phyloP scores from a whole-genome alignment of 2,113 vertebrate genomes.

The Plotosus lineatus region DNA sequence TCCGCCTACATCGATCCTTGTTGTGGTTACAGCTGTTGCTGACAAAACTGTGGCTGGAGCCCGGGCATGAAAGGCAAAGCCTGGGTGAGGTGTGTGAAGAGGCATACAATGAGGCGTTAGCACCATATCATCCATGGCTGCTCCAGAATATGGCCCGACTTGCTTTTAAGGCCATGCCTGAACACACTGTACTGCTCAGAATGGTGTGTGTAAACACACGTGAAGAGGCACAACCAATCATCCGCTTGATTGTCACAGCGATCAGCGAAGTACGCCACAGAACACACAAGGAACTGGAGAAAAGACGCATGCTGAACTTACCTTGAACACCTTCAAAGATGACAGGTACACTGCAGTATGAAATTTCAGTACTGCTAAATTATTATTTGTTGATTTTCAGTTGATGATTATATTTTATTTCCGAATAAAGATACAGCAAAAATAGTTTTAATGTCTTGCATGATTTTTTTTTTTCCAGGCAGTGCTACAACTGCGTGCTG shows the following conservation, averaged over 20 bases:
- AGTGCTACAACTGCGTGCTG: background rate
- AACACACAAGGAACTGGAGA: slow-evolving; percentile 63
- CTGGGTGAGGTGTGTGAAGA: slow-evolving; percentile 66
- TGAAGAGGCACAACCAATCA: slow-evolving; percentile 59
- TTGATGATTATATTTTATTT: background rate
- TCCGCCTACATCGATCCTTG: slow-evolving; percentile 72
- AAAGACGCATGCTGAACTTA: slow-evolving; percentile 62
- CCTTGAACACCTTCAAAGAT: slow-evolving; percentile 58
- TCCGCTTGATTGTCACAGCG: slow-evolving; percentile 61
- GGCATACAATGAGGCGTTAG: slow-evolving; percentile 76
- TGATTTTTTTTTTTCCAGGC: background rate
- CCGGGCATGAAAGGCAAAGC: slow-evolving; percentile 40
- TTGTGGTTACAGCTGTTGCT: slow-evolving; percentile 75
- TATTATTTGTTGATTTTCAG: background rate
- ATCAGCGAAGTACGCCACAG: slow-evolving; percentile 64
- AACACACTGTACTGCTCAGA: slow-evolving; percentile 67
- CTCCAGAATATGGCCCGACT: slow-evolving; percentile 73
- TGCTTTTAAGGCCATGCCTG: slow-evolving; percentile 76
- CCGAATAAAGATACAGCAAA: background rate
- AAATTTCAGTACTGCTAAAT: background rate
- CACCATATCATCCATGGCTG: slow-evolving; percentile 79
- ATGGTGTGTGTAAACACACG: slow-evolving; percentile 67
- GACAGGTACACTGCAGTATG: background rate
- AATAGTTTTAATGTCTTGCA: background rate
- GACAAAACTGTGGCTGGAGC: slow-evolving; percentile 55